phyloP scores from a whole-genome alignment of 2,888 invertebrate species.

The Ophion slaviceki region DNA sequence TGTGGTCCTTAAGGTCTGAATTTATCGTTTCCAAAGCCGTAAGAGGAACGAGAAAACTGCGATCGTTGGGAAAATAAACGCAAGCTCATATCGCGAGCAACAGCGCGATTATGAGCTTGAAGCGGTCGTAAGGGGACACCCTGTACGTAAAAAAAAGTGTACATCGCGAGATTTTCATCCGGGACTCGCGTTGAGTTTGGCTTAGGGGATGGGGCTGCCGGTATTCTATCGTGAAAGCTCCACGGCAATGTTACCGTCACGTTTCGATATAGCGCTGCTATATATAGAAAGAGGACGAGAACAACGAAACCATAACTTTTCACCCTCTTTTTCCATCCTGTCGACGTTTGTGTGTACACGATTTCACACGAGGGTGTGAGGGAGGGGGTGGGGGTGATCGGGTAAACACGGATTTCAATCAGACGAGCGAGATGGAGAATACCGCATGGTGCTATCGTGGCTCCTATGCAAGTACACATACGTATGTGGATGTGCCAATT shows the following conservation, averaged over 20 bases:
- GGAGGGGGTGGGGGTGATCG: conserved; percentile 44
- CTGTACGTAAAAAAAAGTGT: conserved; percentile 35
- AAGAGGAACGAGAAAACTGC: background rate
- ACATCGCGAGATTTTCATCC: conserved; percentile 53
- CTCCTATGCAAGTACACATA: background rate
- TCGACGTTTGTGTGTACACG: conserved; percentile 58
- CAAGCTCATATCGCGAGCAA: background rate
- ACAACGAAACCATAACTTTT: conserved; percentile 54
- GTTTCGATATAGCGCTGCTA: conserved; percentile 44
- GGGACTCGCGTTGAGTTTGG: conserved; percentile 23
- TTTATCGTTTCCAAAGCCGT: background rate
- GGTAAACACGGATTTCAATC: conserved; percentile 66
- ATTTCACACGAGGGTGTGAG: conserved; percentile 47
- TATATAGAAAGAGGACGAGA: conserved; percentile 42
- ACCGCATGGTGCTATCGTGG: conserved; percentile 7
- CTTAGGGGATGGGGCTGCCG: background rate
- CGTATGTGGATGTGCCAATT: background rate
- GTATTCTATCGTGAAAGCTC: conserved; percentile 54
- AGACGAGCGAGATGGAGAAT: conserved; percentile 44
- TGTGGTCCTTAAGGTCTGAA: background rate
- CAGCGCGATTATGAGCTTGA: background rate
- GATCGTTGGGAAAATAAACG: background rate
- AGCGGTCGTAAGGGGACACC: background rate
- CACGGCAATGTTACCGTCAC: conserved; percentile 60
- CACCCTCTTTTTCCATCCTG: conserved; percentile 11